Conservation (phyloP, 2,888 invertebrate species). For the Busseola fusca region DNA sequence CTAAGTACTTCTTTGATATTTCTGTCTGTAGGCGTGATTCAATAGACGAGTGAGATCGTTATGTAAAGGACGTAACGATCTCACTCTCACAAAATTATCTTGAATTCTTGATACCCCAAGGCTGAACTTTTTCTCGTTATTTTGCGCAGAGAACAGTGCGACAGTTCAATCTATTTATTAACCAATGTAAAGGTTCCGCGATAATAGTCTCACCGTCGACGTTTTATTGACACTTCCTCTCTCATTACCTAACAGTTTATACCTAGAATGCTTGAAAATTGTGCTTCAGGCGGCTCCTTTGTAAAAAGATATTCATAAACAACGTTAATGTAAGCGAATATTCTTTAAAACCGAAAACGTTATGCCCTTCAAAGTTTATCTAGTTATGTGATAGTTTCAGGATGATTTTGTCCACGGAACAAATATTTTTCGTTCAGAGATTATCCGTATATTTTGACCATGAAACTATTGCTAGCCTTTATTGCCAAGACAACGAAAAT, state of each 20-base stretch:
- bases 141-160: conserved; percentile 3
- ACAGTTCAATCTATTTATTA: conserved; percentile 14
- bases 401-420: conserved; percentile 5
- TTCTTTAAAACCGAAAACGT: conserved; percentile 5
- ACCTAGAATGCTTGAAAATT: conserved; percentile 9
- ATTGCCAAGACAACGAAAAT: conserved; percentile 11
- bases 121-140: conserved; percentile 16
- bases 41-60: conserved; percentile 23
- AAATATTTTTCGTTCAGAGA: conserved; percentile 13
- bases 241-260: conserved; percentile 10
- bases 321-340: conserved; percentile 16
- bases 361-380: conserved; percentile 35
- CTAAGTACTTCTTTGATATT: conserved; percentile 24
- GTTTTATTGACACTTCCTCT: conserved; percentile 34
- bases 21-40: conserved; percentile 8
- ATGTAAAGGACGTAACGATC: neutral
- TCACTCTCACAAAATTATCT: conserved; percentile 9
- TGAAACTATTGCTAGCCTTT: neutral
- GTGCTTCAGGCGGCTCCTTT: conserved; percentile 9
- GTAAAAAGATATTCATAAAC: conserved; percentile 20
- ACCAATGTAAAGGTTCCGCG: conserved; percentile 29
- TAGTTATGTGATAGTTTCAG: conserved; percentile 19
- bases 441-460: conserved; percentile 19
- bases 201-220: conserved; percentile 40
- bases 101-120: conserved; percentile 9